Conservation (phyloP, 2,888 invertebrate species). For the Polyommatus iphigenia region DNA sequence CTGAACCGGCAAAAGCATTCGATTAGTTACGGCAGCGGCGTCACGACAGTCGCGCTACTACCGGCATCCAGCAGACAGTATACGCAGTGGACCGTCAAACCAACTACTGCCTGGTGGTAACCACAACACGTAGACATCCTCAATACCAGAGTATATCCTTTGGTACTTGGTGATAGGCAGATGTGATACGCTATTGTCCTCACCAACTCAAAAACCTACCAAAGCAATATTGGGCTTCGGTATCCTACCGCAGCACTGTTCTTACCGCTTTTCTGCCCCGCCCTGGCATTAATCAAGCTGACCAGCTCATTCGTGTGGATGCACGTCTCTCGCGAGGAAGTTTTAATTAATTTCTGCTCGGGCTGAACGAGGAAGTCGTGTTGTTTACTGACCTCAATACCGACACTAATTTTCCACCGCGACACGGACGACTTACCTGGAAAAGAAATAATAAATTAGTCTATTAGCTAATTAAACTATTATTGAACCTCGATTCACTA, state of each 20-base stretch:
- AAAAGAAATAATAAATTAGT: conserved; percentile 38
- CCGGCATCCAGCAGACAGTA: conserved; percentile 34
- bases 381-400: conserved; percentile 51
- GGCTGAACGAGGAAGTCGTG: conserved; percentile 35
- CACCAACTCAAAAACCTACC: background rate
- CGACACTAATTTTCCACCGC: conserved; percentile 32
- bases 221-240: background rate
- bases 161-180: too few species aligned
- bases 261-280: background rate
- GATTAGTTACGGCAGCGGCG: conserved; percentile 24
- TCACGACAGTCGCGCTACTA: conserved; percentile 21
- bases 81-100: background rate
- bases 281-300: background rate
- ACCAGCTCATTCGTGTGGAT: background rate
- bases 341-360: conserved; percentile 38
- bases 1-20: conserved; percentile 24
- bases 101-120: background rate
- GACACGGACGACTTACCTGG: conserved; percentile 60
- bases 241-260: background rate
- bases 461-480: background rate
- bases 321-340: background rate
- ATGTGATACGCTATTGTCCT: too few species aligned
- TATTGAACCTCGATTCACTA: background rate
- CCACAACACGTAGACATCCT: background rate
- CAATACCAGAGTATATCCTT: background rate